A percentile compares a stretch with the other conserved stretches of the same genome.
phyloP scores from a whole-genome alignment of 2,797 vertebrate genomes.

The Pseudochirops cupreus region DNA sequence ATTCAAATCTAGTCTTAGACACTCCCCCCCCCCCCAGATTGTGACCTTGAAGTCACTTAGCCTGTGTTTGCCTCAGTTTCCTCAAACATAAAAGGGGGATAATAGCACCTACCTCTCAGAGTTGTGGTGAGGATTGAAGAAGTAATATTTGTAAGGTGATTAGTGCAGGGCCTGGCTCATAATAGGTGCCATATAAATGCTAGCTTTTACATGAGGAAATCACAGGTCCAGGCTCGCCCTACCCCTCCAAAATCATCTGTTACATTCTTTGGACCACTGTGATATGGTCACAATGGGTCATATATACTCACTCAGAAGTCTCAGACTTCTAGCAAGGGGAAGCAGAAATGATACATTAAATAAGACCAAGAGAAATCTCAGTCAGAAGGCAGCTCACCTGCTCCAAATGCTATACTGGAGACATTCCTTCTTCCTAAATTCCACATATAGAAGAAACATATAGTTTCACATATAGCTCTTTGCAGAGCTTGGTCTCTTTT shows the following conservation, averaged over 20 bases:
- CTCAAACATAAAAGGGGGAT: background rate
- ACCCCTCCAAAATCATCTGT: too few species aligned
- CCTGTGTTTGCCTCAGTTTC: background rate
- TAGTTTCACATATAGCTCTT: background rate
- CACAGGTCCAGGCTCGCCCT: background rate
- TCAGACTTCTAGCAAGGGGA: background rate
- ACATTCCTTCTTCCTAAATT: background rate
- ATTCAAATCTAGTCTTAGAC: background rate
- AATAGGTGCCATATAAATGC: background rate
- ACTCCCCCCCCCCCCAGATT: background rate
- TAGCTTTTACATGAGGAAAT: background rate
- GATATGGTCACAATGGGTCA: background rate
- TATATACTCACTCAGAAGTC: background rate
- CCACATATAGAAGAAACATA: background rate
- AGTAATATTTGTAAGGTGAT: background rate
- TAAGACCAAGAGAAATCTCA: background rate
- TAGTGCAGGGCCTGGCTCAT: background rate
- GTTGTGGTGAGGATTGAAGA: background rate
- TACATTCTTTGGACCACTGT: background rate
- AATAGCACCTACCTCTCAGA: background rate
- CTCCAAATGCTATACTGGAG: background rate
- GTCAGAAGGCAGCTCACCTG: background rate
- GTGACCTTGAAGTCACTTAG: background rate
- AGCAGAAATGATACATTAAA: background rate
- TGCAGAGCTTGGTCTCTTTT: background rate